These are phyloP conservation scores for Ibidorhyncha struthersii DNA, from an alignment of 2,113 vertebrate species.

Conservation along the genomic window DNA sequence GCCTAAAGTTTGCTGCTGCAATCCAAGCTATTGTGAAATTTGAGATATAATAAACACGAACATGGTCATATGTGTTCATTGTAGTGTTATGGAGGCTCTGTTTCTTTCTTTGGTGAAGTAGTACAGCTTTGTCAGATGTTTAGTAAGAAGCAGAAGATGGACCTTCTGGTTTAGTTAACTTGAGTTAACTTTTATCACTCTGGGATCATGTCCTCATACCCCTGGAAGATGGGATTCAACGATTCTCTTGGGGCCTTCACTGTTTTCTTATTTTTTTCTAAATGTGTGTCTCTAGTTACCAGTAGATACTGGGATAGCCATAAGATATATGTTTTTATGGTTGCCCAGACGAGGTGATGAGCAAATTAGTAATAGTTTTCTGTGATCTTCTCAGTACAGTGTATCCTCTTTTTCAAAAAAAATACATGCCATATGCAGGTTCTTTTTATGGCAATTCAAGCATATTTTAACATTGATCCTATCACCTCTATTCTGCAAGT, in stretches of 20 bases:
- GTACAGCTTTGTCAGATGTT: background rate
- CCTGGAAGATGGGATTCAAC: background rate
- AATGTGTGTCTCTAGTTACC: background rate
- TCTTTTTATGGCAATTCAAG: background rate
- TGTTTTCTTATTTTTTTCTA: background rate
- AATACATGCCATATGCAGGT: background rate
- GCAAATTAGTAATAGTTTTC: background rate
- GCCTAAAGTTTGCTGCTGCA: background rate
- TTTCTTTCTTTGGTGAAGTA: background rate
- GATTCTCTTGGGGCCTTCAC: background rate
- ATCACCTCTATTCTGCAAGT: background rate
- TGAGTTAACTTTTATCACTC: background rate
- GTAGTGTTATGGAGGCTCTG: background rate
- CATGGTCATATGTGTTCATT: background rate
- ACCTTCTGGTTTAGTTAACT: background rate
- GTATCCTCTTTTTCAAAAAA: background rate
- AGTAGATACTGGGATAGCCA: background rate
- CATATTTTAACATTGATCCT: background rate
- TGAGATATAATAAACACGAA: background rate
- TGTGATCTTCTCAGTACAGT: background rate
- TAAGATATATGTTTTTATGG: background rate
- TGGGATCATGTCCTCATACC: background rate
- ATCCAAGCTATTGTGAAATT: background rate
- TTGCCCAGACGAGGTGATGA: background rate
- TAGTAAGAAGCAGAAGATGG: background rate